Conservation (phyloP, 2,113 vertebrate genomes). For the Dendrocopos noguchii region DNA sequence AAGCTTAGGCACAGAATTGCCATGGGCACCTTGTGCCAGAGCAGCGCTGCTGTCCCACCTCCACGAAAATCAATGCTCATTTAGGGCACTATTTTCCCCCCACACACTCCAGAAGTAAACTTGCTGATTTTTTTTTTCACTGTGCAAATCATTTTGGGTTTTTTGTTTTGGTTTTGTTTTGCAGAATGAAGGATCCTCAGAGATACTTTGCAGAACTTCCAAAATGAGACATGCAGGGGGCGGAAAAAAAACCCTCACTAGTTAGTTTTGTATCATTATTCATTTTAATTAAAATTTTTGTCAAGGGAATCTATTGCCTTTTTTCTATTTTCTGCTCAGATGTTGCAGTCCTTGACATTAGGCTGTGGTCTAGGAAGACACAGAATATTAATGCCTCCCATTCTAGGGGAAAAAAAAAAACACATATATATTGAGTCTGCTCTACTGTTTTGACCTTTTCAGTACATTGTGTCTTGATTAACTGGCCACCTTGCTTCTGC, state of each 20-base stretch:
- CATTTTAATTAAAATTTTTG: conserved; percentile 61
- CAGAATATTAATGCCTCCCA: conserved; percentile 52
- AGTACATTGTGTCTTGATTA: conserved; percentile 68
- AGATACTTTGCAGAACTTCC: neutral
- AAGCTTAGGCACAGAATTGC: neutral
- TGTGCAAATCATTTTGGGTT: neutral
- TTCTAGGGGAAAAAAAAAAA: conserved; percentile 20
- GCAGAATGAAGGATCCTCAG: neutral
- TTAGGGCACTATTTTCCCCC: neutral
- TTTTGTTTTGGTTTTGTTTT: too few species aligned
- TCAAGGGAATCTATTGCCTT: conserved; percentile 30
- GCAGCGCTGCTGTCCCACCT: neutral
- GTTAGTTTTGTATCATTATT: neutral
- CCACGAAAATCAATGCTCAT: neutral
- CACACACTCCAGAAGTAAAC: neutral
- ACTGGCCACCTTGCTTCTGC: conserved; percentile 43
- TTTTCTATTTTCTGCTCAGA: conserved; percentile 37
- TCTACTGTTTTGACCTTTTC: conserved; percentile 64
- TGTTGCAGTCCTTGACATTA: conserved; percentile 38
- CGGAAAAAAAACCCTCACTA: neutral
- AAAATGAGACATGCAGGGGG: neutral
- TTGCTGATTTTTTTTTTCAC: neutral
- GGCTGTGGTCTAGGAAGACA: neutral
- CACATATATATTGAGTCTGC: conserved; percentile 11
- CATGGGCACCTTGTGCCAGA: accelerated